Evolutionary conservation across 2,113 vertebrate genomes (phyloP), one percentile per base, ranked within the genome.

Genomic region (Ciconia boyciana): DNA sequence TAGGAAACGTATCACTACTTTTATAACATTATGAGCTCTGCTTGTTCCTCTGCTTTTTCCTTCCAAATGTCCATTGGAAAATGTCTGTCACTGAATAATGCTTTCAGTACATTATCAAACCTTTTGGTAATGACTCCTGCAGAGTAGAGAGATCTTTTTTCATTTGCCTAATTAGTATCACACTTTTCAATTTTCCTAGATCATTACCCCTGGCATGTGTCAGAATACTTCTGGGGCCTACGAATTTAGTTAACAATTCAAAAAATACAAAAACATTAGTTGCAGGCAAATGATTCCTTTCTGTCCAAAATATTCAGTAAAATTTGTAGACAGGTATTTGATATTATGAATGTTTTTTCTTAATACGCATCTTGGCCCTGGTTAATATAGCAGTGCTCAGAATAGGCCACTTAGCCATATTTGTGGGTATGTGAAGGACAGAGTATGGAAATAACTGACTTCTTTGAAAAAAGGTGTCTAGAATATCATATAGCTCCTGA

Each of bases 81-180:
- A 93, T 86, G 57, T 79, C 84, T 95, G 39, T 83, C 86, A 70
- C 58, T 90, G 68, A 87, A 88, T 93, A 90, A 83, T 89, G n/a
- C 58, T 86, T 93, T 76, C 62, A 95, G 72, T 88, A 87, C 55
- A 94, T 92, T 94, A 96, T 84, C 83, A 92, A 96, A 88, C 84
- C 48, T 88, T 94, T 95, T 94, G 39, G 55, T 90, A 96, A 94
- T 70, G 44, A 95, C 52, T 98, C 89, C 95, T 83, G 79, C 58
- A 91, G 72, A 96, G 51, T 55, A 91, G 43, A 69, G 61, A 90
- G 64, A 90, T 69, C 39, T 88, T 96, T 96, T 95, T 93, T 96
- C 89, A 97, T 97, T 97, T 97, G 39, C 55, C 72, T 97, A 95
- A 97, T 97, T 94, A 96, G 65, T 69, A 95, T 89, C 87, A 66